Base-by-base conservation (phyloP, 2,888 invertebrate genomes). In the Hermaeophaga mercurialis region DNA sequence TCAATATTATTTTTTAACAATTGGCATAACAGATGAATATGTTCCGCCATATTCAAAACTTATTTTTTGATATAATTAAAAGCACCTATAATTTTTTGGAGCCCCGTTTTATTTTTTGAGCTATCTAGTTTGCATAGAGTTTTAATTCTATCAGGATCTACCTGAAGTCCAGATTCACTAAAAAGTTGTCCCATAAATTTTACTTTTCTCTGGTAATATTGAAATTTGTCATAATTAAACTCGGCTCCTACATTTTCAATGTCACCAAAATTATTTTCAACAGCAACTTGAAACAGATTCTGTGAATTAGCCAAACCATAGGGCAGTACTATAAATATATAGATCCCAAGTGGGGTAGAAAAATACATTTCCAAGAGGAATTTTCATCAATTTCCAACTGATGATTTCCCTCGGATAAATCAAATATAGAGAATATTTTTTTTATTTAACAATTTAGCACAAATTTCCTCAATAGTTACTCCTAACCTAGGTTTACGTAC, bases 381-480 rank as follows among this genome's bases (percentile, higher is more conserved):
- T 55, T 31, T 14, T 58, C 50, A 24, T 49, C 33, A 11, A 43
- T 19, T 22, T 14, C 19, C 17, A 44, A 12, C 12, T 44, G 43
- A 34, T 53, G 44, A 15, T 44, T 44, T 4, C 52, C 52, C 31
- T 53, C 44, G 11, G 52, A n/a, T 34, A 44, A 19, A 46, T 52
- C 56, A 44, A 56, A 56, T 11, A 49, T 26, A 56, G n/a, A n/a
- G n/a, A n/a, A n/a, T n/a, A n/a, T n/a, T n/a, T n/a, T n/a, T n/a
- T n/a, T n/a, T n/a, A n/a, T n/a, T n/a, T n/a, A n/a, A 11, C 12
- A 26, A 36, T n/a, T n/a, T n/a, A n/a, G 56, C 9, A 31, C 57
- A 53, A 26, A 60, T 41, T 49, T 57, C 60, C 54, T 57, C 34
- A 5, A 49, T 45, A 43, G 11, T 56, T 47, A 12, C 8, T 7